Conservation (phyloP, 92 coral and sea anemone genomes). For the Desmophyllum pertusum region DNA sequence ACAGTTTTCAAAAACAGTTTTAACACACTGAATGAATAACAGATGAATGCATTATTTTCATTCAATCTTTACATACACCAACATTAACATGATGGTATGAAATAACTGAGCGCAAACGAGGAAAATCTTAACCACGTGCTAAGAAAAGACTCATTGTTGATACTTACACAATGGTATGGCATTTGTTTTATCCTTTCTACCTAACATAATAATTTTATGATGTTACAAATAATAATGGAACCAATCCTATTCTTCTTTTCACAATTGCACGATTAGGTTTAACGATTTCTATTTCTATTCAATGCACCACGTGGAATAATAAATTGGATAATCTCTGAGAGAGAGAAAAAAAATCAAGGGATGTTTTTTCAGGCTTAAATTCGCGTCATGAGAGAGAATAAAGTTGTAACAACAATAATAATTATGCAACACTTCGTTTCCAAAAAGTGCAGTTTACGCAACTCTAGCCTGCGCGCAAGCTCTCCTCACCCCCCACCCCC, state of each 20-base stretch:
- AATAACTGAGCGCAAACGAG: not conserved
- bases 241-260: not conserved
- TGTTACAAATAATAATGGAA: not conserved
- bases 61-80: too few relatives aligned
- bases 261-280: not conserved
- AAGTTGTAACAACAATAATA: not conserved
- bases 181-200: not conserved
- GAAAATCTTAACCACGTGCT: not conserved
- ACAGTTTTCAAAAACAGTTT: too few relatives aligned
- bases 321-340: not conserved
- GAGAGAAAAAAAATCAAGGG: not conserved
- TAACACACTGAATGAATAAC: not conserved
- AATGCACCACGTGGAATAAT: constrained; percentile 1
- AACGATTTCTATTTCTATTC: not conserved
- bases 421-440: not conserved
- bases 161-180: not conserved
- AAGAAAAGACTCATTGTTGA: not conserved
- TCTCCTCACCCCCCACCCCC: too few relatives aligned
- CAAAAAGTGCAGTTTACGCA: not conserved
- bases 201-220: not conserved
- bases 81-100: not conserved
- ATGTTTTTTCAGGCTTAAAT: not conserved
- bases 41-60: too few relatives aligned
- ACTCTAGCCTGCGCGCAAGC: too few relatives aligned
- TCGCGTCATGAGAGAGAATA: not conserved